Evolutionary conservation across 2,113 vertebrate species (phyloP).

Genomic region (Pituophis catenifer): DNA sequence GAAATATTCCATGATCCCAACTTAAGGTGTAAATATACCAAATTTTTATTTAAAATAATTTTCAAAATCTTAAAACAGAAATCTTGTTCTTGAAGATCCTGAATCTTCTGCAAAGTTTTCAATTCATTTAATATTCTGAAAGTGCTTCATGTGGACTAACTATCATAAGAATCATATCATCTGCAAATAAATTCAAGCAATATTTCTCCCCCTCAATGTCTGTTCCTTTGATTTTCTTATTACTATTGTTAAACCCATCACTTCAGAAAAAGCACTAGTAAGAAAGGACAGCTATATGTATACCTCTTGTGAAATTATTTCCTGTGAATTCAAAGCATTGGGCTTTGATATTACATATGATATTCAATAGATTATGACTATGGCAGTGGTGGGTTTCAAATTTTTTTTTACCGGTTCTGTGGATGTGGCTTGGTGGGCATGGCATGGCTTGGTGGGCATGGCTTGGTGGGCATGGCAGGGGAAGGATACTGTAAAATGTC

Average conservation of each 20-base stretch:
- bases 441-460: no score
- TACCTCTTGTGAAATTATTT: not conserved
- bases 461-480: no score
- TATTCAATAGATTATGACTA: not conserved
- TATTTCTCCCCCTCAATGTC: not conserved
- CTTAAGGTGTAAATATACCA: not conserved
- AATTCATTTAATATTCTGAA: not conserved
- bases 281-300: not conserved
- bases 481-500: no score
- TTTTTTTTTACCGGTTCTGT: no score
- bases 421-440: no score
- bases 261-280: not conserved
- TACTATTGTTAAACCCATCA: not conserved
- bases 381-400: not conserved
- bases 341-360: not conserved
- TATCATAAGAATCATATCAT: not conserved
- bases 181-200: not conserved
- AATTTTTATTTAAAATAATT: not conserved
- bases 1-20: not conserved
- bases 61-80: not conserved
- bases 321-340: not conserved
- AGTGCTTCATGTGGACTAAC: not conserved
- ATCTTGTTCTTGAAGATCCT: not conserved
- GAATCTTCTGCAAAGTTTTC: not conserved
- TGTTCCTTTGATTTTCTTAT: not conserved